phyloP scores from a whole-genome alignment of 2,113 vertebrate genomes.

The Tangachromis dhanisi region DNA sequence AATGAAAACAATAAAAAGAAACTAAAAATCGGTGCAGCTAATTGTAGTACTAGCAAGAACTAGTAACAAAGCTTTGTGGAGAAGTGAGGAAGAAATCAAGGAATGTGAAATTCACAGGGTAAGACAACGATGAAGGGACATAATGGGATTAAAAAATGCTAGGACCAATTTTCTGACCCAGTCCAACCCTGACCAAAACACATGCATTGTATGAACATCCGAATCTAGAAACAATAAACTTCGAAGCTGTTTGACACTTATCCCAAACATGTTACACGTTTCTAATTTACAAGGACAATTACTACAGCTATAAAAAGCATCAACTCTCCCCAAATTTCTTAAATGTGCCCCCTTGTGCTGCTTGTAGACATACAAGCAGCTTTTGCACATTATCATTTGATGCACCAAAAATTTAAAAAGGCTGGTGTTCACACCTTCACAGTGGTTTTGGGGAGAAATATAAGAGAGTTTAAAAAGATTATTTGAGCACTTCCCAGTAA shows the following conservation, averaged over 20 bases:
- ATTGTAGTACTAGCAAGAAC: neutral
- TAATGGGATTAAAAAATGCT: neutral
- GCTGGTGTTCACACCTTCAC: fast-evolving
- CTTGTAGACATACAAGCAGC: fast-evolving
- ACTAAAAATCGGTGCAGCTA: fast-evolving
- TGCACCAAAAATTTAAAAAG: fast-evolving
- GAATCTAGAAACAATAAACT: neutral
- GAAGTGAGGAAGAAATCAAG: neutral
- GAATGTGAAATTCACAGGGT: fast-evolving
- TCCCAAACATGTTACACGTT: fast-evolving
- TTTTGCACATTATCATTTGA: fast-evolving
- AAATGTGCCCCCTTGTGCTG: neutral
- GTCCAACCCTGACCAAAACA: neutral
- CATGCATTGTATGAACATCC: neutral
- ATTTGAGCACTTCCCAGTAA: fast-evolving
- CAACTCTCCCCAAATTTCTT: fast-evolving
- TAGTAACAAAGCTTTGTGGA: neutral
- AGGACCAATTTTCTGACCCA: neutral
- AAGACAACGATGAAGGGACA: neutral
- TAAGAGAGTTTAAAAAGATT: fast-evolving
- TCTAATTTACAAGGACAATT: neutral
- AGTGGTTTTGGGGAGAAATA: fast-evolving
- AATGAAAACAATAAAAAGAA: neutral
- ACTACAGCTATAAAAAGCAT: neutral
- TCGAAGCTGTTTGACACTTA: neutral